These are phyloP conservation scores for Rhopilema esculentum DNA, from an alignment of 30 jellyfish, hydroid and myxozoan species.

Conservation along the genomic window DNA sequence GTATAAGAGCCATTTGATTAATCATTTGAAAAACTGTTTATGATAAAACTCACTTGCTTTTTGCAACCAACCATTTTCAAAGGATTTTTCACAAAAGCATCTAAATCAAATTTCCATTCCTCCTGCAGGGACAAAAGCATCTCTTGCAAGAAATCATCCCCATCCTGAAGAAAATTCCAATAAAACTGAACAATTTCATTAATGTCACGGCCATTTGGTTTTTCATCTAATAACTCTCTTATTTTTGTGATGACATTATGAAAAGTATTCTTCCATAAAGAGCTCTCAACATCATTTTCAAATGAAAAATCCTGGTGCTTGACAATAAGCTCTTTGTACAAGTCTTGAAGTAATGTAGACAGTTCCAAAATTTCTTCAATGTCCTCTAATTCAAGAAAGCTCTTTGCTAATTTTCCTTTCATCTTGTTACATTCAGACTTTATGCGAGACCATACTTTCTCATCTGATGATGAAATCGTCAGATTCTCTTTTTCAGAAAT, in stretches of 20 bases:
- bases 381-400: conserved; percentile 52
- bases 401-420: conserved; percentile 41
- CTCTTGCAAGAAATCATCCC: conserved; percentile 80
- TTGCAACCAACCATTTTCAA: conserved; percentile 67
- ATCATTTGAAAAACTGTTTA: no score
- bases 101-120: conserved; percentile 62
- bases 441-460: conserved; percentile 31
- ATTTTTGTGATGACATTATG: conserved; percentile 79
- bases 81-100: conserved; percentile 67
- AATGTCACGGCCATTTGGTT: conserved; percentile 3
- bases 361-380: conserved; percentile 60
- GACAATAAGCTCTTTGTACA: conserved; percentile 80
- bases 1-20: no score
- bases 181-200: conserved; percentile 69
- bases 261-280: conserved; percentile 86
- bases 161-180: conserved; percentile 91
- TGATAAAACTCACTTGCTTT: conserved; percentile 73
- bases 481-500: background rate
- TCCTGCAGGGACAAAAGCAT: conserved; percentile 62
- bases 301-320: conserved; percentile 78
- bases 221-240: conserved; percentile 33
- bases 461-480: conserved; percentile 19
- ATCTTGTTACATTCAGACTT: conserved; percentile 21
- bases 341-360: conserved; percentile 77
- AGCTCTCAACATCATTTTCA: conserved; percentile 78